Percentiles rank a stretch among this genome's conserved stretches.
Conservation (phyloP, 2,113 vertebrate genomes). For the Callorhinus ursinus region DNA sequence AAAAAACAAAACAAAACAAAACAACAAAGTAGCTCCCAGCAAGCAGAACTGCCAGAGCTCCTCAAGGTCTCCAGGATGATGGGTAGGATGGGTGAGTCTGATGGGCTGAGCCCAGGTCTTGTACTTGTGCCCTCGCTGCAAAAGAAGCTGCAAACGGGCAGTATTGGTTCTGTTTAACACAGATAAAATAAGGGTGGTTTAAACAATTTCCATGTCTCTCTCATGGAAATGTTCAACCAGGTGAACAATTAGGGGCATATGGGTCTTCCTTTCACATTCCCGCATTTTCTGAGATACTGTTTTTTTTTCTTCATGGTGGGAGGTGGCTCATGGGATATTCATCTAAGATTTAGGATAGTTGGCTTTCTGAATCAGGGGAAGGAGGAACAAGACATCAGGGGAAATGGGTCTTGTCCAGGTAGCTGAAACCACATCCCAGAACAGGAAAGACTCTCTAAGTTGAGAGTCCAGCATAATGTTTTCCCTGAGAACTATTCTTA, state of each 20-base stretch:
- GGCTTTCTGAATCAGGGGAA: background rate
- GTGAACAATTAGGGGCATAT: background rate
- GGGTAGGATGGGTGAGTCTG: background rate
- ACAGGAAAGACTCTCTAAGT: background rate
- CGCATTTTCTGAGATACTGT: background rate
- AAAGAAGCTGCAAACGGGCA: background rate
- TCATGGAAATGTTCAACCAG: background rate
- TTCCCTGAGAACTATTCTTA: background rate
- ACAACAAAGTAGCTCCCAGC: background rate
- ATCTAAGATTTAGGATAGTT: background rate
- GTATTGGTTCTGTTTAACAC: background rate
- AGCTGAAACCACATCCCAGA: background rate
- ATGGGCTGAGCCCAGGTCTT: background rate
- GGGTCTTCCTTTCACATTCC: background rate
- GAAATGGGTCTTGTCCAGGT: background rate
- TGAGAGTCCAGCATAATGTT: background rate
- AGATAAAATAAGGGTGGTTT: background rate
- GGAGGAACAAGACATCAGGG: background rate
- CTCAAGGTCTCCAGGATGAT: background rate
- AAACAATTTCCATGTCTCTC: background rate
- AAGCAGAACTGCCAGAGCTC: background rate
- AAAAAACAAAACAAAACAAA: too few species aligned
- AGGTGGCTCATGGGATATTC: background rate
- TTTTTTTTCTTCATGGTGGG: background rate
- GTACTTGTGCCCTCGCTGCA: background rate